These are phyloP conservation scores for Eufriesea mexicana DNA, from an alignment of 1,140 invertebrate species.

Conservation along the genomic window DNA sequence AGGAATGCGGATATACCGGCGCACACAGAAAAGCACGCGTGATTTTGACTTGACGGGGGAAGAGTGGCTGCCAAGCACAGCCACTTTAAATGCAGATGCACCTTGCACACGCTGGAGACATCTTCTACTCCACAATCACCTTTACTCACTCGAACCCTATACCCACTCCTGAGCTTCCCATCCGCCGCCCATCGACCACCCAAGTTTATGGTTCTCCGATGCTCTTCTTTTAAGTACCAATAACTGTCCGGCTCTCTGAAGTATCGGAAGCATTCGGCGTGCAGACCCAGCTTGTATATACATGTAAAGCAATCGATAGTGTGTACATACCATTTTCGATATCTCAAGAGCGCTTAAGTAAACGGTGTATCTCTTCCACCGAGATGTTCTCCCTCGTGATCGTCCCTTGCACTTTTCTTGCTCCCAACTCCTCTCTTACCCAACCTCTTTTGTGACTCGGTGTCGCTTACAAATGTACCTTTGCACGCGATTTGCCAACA, in stretches of 20 bases:
- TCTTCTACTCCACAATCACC: conserved; percentile 41
- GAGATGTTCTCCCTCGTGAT: conserved; percentile 19
- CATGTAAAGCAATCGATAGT: conserved; percentile 38
- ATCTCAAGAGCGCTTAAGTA: conserved; percentile 52
- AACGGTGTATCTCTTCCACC: conserved; percentile 43
- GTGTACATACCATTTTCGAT: conserved; percentile 55
- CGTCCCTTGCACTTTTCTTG: neutral
- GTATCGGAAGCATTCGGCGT: conserved; percentile 52
- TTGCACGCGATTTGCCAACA: conserved; percentile 30
- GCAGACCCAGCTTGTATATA: neutral
- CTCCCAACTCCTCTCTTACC: neutral
- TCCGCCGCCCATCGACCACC: conserved; percentile 16
- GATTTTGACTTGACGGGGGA: conserved; percentile 62
- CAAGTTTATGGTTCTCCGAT: conserved; percentile 67
- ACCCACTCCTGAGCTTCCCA: too few species aligned
- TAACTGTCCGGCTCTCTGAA: conserved; percentile 63
- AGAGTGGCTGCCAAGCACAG: conserved; percentile 64
- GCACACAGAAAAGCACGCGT: conserved; percentile 56
- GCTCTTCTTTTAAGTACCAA: conserved; percentile 68
- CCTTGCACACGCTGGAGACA: conserved; percentile 52
- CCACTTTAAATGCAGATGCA: conserved; percentile 71
- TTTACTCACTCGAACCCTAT: conserved; percentile 26
- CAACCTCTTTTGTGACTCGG: neutral
- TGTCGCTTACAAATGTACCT: conserved; percentile 3
- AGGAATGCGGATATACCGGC: conserved; percentile 32